Percentiles rank a stretch among this genome's conserved stretches.
These are phyloP conservation scores for Diuraphis noxia DNA, from an alignment of 1,140 invertebrate genomes.

Conservation along the genomic window DNA sequence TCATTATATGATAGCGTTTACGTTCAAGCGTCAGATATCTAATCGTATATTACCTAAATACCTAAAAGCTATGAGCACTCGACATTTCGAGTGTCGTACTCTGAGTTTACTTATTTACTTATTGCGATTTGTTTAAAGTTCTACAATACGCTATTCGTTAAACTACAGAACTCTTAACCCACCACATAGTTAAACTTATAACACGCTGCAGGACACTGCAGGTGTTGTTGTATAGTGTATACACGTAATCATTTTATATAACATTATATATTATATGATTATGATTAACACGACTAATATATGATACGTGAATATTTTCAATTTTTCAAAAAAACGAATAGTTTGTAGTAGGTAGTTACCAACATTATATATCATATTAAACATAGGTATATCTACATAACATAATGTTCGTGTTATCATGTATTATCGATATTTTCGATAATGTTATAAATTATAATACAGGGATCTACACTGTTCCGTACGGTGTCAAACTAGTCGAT, in stretches of 20 bases:
- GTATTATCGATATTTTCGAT: background rate
- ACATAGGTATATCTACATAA: background rate
- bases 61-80: background rate
- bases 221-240: background rate
- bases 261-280: background rate
- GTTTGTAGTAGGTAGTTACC: background rate
- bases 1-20: background rate
- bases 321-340: background rate
- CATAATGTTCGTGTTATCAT: background rate
- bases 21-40: background rate
- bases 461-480: no score
- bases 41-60: background rate
- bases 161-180: background rate
- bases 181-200: background rate
- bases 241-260: background rate
- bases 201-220: background rate
- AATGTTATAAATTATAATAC: no score
- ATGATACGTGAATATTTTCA: background rate
- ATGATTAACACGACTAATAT: background rate
- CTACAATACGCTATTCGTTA: background rate
- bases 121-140: background rate
- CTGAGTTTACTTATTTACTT: background rate
- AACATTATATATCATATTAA: no score
- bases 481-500: no score
- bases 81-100: background rate